These are phyloP conservation scores for Molossus molossus DNA, from an alignment of 2,797 vertebrate genomes.

Conservation along the genomic window DNA sequence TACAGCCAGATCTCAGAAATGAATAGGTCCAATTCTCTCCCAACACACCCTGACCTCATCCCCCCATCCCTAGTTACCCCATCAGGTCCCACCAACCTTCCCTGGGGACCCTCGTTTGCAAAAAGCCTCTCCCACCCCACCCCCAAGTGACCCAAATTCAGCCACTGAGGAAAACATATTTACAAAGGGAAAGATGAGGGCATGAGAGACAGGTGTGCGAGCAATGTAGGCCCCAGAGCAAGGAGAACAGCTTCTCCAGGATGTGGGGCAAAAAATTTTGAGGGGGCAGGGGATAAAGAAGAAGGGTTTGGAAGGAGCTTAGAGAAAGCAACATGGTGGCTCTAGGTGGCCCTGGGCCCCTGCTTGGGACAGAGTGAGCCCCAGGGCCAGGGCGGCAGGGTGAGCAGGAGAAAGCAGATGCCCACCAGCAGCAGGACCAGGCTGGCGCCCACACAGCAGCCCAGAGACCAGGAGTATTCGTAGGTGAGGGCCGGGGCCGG, in stretches of 20 bases:
- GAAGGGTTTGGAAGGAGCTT: neutral
- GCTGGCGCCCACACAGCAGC: conserved; percentile 92
- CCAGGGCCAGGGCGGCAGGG: conserved; percentile 90
- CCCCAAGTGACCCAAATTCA: neutral
- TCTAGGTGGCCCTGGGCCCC: conserved; percentile 62
- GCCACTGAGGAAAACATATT: neutral
- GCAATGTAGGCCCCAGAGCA: neutral
- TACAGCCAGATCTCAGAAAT: neutral
- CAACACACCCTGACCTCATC: neutral
- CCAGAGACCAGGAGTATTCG: conserved; percentile 95
- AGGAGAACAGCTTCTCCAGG: neutral
- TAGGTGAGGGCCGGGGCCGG: conserved; percentile 88
- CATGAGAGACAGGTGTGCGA: conserved; percentile 79
- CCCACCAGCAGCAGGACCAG: conserved; percentile 92
- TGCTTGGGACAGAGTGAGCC: conserved; percentile 63
- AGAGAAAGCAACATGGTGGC: accelerated
- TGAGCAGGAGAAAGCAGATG: conserved; percentile 92
- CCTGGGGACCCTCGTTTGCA: conserved; percentile 11
- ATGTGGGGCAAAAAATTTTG: accelerated
- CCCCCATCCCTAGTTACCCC: neutral
- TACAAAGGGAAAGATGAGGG: conserved; percentile 15
- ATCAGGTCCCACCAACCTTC: conserved; percentile 29
- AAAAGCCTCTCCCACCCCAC: neutral
- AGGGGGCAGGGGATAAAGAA: neutral
- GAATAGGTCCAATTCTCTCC: neutral